Percentiles rank a stretch among this genome's conserved stretches.
phyloP scores from a whole-genome alignment of 2,113 vertebrate genomes.

The Ptychochromis oligacanthus region DNA sequence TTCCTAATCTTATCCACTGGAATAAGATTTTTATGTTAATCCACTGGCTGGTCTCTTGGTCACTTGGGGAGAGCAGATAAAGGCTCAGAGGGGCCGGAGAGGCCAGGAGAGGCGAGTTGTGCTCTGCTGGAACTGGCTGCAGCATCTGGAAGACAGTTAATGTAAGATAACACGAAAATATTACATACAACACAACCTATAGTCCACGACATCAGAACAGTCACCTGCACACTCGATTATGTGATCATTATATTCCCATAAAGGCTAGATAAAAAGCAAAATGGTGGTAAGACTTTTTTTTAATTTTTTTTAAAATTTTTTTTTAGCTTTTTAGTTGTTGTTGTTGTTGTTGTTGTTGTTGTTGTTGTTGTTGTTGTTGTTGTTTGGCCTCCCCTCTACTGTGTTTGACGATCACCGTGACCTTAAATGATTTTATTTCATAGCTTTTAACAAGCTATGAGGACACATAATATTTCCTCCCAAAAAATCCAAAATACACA shows the following conservation, averaged over 20 bases:
- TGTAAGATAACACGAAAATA: not conserved
- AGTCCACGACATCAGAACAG: not conserved
- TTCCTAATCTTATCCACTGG: constrained; percentile 98
- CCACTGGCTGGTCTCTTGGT: constrained; percentile 85
- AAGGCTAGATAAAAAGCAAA: not conserved
- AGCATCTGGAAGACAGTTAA: constrained; percentile 46
- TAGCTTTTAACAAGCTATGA: not conserved
- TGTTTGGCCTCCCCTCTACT: no score
- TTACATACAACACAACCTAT: not conserved
- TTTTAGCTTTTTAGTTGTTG: no score
- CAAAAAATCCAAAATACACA: not conserved
- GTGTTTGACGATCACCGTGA: not conserved
- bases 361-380: no score
- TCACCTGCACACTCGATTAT: not conserved
- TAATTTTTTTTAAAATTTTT: no score
- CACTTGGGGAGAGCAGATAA: constrained; percentile 86
- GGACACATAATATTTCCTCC: not conserved
- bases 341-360: no score
- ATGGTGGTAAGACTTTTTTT: no score
- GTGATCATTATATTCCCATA: not conserved
- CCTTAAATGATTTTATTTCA: not conserved
- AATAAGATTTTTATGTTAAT: constrained; percentile 99
- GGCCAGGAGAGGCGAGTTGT: constrained; percentile 28
- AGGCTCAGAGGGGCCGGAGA: constrained; percentile 70
- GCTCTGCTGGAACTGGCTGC: constrained; percentile 21